Evolutionary conservation across 2,113 vertebrate species (phyloP), one percentile per base, ranked within the genome.

Genomic region (Oplegnathus fasciatus): DNA sequence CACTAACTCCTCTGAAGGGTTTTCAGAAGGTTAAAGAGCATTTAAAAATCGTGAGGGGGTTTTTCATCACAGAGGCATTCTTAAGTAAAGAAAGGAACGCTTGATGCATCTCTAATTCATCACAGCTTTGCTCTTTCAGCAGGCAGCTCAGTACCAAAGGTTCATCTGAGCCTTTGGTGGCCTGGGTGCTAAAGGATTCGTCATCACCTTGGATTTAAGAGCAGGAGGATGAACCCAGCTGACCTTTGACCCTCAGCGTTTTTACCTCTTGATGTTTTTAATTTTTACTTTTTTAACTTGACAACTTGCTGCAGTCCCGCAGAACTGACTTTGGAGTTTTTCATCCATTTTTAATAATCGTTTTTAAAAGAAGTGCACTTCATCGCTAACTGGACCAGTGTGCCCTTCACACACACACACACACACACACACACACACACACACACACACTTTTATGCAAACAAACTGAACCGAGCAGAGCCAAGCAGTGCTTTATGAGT

Each of bases 351-450:
- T 73, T 70, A 44, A 42, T 11, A 71, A 54, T 54, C 18, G 57
- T 66, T 87, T 88, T 77, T 80, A 18, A 66, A 80, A 72, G 44
- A 92, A 91, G 91, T 91, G 92, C 91, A 88, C 88, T 91, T 91
- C 86, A 86, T 86, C 7, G 1, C 34, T 71, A 44, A 78, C 61
- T 18, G 83, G 77, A 74, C 86, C 83, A 34, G 42, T 58, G 86
- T 79, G 82, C 76, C 70, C 79, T 46, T 26, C 75, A 26, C 48
- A 22, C 54, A 26, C 79, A 30, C 84, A 61, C 67, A 42, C 72
- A 66, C 61, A 77, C 50, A 58, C 37, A 28, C 70, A 64, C 50
- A 68, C n/a, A 30, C 84, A 61, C 67, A 42, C 32, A 72, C 58
- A 73, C 11, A 71, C 76, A 65, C 28, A 61, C 24, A 30, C 40